Base-by-base conservation (phyloP, 1,140 invertebrate genomes). In the Pentalonia nigronervosa region DNA sequence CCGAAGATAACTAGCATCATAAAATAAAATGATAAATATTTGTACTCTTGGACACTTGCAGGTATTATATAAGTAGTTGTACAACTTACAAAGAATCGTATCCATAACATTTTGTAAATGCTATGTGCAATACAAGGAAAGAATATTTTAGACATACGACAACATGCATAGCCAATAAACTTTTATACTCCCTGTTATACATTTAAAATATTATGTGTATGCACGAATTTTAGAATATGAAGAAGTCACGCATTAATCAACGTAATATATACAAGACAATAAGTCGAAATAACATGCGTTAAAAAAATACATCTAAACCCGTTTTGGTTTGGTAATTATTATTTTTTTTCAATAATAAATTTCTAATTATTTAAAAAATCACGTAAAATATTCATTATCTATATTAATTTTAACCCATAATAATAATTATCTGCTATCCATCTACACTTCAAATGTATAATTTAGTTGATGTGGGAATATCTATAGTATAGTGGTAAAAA, bases 261-360 rank as follows among this genome's bases (percentile, higher is more conserved):
- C n/a, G 4, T 76, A 67, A n/a, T 76, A 76, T 76, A 76, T 76
- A 76, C 60, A 76, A 76, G n/a, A 76, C 60, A 76, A n/a, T 76
- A 41, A 41, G 41, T 41, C 41, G 17, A 76, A 76, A 76, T 76
- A 0, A 76, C n/a, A 17, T 34, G 14, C 3, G 3, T 76, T n/a
- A 6, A 20, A n/a, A 60, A 76, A 76, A n/a, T n/a, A 34, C 11
- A 76, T 67, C 6, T 67, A 67, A 67, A 14, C n/a, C 14, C 30
- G 14, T 76, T 34, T 67, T 67, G n/a, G 3, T 17, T n/a, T n/a
- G 17, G 6, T 4, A 4, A 67, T 60, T 25, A 7, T n/a, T 76
- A n/a, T 76, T n/a, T 76, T n/a, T 8, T 76, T 76, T 53, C 6
- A n/a, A 76, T 76, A 76, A 76, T 14, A n/a, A 76, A 17, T n/a